A percentile compares a stretch with the other conserved stretches of the same genome.
phyloP scores from a whole-genome alignment of 2,888 invertebrate species.

The Sthenelais limicola region DNA sequence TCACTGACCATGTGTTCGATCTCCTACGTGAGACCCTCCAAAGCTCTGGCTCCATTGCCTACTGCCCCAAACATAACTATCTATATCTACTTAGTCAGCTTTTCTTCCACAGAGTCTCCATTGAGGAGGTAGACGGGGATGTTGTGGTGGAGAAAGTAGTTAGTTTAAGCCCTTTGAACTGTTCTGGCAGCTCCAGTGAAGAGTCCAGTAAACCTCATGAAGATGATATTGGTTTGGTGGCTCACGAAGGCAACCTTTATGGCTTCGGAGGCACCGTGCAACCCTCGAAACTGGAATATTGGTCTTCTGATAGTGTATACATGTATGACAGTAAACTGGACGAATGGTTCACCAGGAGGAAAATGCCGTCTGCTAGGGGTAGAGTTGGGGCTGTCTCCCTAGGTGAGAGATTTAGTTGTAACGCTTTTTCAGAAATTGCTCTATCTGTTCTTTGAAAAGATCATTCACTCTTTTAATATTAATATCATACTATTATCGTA shows the following conservation, averaged over 20 bases:
- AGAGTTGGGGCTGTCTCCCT: conserved; percentile 13
- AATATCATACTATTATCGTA: too few species aligned
- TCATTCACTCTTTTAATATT: too few species aligned
- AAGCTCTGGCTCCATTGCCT: conserved; percentile 6
- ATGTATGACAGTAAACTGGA: not conserved
- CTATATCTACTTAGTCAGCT: not conserved
- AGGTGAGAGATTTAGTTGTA: not conserved
- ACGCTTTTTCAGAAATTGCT: too few species aligned
- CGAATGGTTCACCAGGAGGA: not conserved
- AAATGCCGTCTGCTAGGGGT: conserved; percentile 6
- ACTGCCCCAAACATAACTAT: not conserved
- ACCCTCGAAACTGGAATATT: not conserved
- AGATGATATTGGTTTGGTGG: conserved; percentile 4
- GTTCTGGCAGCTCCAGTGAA: not conserved
- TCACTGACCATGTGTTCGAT: not conserved
- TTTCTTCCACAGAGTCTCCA: not conserved
- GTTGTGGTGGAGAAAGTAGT: not conserved
- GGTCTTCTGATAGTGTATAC: not conserved
- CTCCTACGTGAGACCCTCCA: not conserved
- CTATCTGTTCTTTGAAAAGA: too few species aligned
- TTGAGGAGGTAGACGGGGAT: conserved; percentile 13
- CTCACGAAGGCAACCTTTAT: not conserved
- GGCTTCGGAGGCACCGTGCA: conserved; percentile 5
- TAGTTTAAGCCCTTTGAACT: not conserved
- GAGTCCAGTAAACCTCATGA: not conserved